These are phyloP conservation scores for Bradypus variegatus DNA, from an alignment of 2,797 vertebrate species.

Conservation along the genomic window DNA sequence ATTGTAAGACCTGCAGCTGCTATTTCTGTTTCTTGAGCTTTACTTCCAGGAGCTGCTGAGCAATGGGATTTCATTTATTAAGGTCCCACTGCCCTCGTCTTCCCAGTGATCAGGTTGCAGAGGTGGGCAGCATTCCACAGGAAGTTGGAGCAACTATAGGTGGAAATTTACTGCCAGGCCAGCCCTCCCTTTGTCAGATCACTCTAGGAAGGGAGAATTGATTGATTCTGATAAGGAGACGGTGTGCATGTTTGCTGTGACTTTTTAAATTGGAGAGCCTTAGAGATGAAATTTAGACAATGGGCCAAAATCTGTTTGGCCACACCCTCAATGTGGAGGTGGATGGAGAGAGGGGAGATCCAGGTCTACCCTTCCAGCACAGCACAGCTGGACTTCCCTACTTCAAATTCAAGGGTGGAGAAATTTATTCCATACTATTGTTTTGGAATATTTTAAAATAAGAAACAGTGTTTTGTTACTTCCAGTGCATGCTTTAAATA, in stretches of 20 bases:
- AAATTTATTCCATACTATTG: not conserved
- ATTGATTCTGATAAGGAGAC: not conserved
- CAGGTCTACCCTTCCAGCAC: not conserved
- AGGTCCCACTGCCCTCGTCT: not conserved
- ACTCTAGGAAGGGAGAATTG: too few relatives aligned
- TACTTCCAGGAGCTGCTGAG: not conserved
- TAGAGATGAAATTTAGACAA: not conserved
- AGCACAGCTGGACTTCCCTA: not conserved
- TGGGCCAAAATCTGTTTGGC: not conserved
- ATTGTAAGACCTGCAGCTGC: not conserved
- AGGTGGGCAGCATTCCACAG: not conserved
- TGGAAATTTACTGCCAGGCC: not conserved
- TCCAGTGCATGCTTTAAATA: not conserved
- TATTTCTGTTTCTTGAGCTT: not conserved
- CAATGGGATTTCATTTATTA: too few relatives aligned
- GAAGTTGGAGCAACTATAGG: not conserved
- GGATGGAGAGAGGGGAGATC: not conserved
- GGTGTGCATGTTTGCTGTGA: not conserved
- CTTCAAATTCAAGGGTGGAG: not conserved
- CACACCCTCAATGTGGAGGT: too few relatives aligned
- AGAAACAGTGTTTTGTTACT: not conserved
- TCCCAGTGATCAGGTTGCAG: not conserved
- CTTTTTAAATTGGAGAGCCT: not conserved
- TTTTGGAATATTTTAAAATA: not conserved
- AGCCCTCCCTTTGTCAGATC: not conserved